Percentiles rank a stretch among this genome's conserved stretches.
Evolutionary conservation across 2,113 vertebrate genomes (phyloP).

Genomic region (Papio anubis): DNA sequence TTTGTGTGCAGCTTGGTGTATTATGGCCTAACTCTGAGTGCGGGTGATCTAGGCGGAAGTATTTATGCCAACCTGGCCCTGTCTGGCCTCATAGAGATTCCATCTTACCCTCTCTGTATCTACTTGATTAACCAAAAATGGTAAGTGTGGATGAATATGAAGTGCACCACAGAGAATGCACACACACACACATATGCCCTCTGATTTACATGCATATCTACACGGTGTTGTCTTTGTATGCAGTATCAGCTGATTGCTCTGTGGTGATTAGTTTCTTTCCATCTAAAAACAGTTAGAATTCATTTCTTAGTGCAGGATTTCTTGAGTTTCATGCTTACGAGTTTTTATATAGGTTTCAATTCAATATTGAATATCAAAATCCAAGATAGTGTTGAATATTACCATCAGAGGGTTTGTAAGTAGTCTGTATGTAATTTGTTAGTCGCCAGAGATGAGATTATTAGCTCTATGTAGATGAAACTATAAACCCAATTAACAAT

Average conservation of each 20-base stretch:
- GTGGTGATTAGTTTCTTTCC: not conserved
- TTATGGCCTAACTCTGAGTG: conserved; percentile 88
- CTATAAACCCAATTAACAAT: not conserved
- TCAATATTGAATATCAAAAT: not conserved
- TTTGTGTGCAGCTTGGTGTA: conserved; percentile 91
- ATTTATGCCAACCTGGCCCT: conserved; percentile 88
- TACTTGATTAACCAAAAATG: conserved; percentile 88
- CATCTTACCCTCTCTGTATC: conserved; percentile 88
- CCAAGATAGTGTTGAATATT: not conserved
- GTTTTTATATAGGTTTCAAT: not conserved
- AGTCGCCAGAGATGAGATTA: not conserved
- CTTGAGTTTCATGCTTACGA: not conserved
- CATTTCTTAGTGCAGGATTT: not conserved
- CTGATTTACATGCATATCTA: rapidly evolving
- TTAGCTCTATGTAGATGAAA: not conserved
- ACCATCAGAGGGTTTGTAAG: not conserved
- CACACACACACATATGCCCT: rapidly evolving
- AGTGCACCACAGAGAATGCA: rapidly evolving
- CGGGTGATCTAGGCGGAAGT: conserved; percentile 86
- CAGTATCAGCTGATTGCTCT: not conserved
- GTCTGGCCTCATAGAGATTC: conserved; percentile 88
- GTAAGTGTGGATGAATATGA: conserved; percentile 68
- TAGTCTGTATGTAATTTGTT: not conserved
- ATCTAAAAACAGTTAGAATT: not conserved
- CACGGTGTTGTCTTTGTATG: rapidly evolving